Conservation (phyloP, 2,113 vertebrate species). For the Aegithalos caudatus region DNA sequence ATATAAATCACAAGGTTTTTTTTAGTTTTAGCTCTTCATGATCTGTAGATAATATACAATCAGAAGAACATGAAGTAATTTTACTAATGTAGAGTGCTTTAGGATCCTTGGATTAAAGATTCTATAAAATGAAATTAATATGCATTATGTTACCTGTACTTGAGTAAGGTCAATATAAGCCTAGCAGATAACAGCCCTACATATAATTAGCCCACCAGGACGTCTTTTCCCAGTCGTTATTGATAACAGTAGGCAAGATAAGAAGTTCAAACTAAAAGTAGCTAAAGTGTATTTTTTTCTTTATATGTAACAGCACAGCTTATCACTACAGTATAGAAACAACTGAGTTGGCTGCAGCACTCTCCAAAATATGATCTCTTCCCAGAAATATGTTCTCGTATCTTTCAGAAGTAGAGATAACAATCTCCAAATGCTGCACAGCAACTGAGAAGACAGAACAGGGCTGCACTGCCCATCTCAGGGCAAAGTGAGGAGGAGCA, state of each 20-base stretch:
- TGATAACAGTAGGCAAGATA: background rate
- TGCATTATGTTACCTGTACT: background rate
- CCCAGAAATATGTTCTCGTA: background rate
- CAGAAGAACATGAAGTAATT: background rate
- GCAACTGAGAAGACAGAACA: background rate
- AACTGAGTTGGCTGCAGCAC: background rate
- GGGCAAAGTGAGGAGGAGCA: background rate
- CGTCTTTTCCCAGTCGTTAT: background rate
- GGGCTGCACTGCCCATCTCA: fast-evolving
- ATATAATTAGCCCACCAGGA: background rate
- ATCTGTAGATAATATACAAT: background rate
- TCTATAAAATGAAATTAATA: background rate
- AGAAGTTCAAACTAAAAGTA: background rate
- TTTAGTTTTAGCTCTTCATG: background rate
- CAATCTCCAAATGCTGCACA: background rate
- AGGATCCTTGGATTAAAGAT: background rate
- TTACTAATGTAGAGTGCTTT: background rate
- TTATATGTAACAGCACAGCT: background rate
- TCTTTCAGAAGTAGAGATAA: background rate
- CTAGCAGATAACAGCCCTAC: background rate
- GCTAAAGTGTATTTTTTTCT: background rate
- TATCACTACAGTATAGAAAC: background rate
- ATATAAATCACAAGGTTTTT: background rate
- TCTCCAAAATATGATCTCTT: background rate
- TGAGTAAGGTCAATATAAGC: background rate